phyloP scores from a whole-genome alignment of 2,113 vertebrate species.

The Muntiacus reevesi region DNA sequence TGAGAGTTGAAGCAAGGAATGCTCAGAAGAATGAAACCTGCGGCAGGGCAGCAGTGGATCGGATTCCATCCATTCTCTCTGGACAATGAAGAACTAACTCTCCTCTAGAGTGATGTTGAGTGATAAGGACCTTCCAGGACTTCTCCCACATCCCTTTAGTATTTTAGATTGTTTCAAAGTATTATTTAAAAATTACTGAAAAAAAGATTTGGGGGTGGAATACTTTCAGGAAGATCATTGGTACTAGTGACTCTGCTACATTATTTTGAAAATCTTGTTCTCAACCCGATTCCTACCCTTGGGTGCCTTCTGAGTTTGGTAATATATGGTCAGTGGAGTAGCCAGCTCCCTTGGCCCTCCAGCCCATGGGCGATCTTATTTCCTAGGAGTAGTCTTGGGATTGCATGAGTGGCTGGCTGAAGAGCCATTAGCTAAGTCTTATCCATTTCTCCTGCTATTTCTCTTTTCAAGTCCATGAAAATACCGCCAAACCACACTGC shows the following conservation, averaged over 20 bases:
- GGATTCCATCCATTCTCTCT: neutral
- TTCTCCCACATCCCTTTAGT: neutral
- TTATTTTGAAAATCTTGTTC: neutral
- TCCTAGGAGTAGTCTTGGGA: constrained; percentile 30
- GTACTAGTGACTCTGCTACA: neutral
- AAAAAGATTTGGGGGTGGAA: neutral
- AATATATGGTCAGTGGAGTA: neutral
- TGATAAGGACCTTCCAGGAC: neutral
- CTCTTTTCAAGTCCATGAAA: constrained; percentile 37
- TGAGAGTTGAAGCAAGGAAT: neutral
- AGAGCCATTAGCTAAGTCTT: constrained; percentile 82
- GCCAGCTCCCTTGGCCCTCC: neutral
- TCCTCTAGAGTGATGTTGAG: neutral
- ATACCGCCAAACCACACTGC: constrained; percentile 10
- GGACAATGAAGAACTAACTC: constrained; percentile 9
- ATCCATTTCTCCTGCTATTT: constrained; percentile 55
- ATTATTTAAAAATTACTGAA: neutral
- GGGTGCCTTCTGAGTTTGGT: neutral
- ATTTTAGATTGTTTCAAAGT: constrained; percentile 18
- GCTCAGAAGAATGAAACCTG: neutral
- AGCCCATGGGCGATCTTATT: neutral
- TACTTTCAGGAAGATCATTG: neutral
- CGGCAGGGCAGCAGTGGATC: neutral
- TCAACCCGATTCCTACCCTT: neutral
- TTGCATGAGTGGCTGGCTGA: constrained; percentile 42